Evolutionary conservation across 1,140 invertebrate species (phyloP).

Genomic region (Microplitis mediator): DNA sequence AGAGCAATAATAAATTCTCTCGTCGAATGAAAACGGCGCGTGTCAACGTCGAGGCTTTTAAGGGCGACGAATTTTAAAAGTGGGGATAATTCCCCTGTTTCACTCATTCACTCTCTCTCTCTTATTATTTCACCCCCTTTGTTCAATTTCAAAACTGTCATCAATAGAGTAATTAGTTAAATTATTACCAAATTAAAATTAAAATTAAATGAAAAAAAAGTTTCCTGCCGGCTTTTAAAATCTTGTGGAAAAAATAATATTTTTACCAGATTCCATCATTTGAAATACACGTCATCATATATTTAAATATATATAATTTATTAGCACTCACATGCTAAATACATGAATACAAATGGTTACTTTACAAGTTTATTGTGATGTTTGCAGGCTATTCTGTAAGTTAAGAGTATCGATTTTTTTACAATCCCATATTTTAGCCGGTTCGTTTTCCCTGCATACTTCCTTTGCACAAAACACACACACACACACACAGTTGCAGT

Average conservation of each 20-base stretch:
- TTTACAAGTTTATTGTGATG: constrained; percentile 26
- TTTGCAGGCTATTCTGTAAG: constrained; percentile 14
- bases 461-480: background rate
- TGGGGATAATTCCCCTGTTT: constrained; percentile 6
- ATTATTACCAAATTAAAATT: no score
- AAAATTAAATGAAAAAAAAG: no score
- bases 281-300: background rate
- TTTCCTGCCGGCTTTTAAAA: no score
- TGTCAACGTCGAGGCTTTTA: constrained; percentile 2
- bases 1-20: constrained; percentile 12
- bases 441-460: constrained; percentile 8
- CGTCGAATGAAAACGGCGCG: constrained; percentile 23
- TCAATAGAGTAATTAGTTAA: background rate
- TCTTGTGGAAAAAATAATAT: no score
- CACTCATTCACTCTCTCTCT: background rate
- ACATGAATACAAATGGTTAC: constrained; percentile 33
- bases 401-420: constrained; percentile 36
- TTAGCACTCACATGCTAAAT: background rate
- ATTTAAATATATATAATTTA: background rate
- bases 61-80: background rate
- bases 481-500: background rate
- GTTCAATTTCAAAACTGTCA: background rate
- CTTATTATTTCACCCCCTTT: background rate
- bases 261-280: background rate
- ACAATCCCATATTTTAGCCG: background rate